These are phyloP conservation scores for Notolepis coatsorum DNA, from an alignment of 2,797 vertebrate species.

Conservation along the genomic window DNA sequence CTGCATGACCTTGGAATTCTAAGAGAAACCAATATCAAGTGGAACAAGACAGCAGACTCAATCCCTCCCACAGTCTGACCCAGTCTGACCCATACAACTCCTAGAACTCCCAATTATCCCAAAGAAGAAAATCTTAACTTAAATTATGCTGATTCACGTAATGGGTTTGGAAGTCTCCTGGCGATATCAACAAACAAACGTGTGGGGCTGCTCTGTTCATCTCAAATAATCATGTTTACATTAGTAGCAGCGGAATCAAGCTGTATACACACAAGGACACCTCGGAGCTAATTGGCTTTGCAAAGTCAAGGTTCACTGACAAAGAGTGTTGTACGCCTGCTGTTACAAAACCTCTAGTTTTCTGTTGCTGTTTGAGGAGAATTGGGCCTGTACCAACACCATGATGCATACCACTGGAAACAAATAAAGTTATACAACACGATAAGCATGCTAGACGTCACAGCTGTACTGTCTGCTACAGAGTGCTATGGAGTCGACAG, in stretches of 20 bases:
- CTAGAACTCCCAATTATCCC: conserved; percentile 25
- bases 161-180: not conserved
- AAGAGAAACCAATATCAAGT: conserved; percentile 24
- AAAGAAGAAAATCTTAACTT: conserved; percentile 18
- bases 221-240: conserved; percentile 1
- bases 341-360: not conserved
- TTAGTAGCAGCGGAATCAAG: not conserved
- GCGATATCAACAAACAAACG: not conserved
- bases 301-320: conserved; percentile 1
- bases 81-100: conserved; percentile 17
- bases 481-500: too few species aligned
- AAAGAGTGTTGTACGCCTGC: not conserved
- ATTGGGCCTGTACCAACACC: too few species aligned
- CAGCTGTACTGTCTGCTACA: not conserved
- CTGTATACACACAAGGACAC: not conserved
- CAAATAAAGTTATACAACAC: too few species aligned
- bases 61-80: conserved; percentile 16
- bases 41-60: not conserved
- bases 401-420: too few species aligned
- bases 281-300: conserved; percentile 10
- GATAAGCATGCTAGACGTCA: too few species aligned
- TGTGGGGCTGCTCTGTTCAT: not conserved
- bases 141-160: conserved; percentile 4
- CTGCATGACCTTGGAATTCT: conserved; percentile 36
- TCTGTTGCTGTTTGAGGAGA: conserved; percentile 2